Base-by-base conservation (phyloP, 2,888 invertebrate species). In the Drosophila nr. fundita region DNA sequence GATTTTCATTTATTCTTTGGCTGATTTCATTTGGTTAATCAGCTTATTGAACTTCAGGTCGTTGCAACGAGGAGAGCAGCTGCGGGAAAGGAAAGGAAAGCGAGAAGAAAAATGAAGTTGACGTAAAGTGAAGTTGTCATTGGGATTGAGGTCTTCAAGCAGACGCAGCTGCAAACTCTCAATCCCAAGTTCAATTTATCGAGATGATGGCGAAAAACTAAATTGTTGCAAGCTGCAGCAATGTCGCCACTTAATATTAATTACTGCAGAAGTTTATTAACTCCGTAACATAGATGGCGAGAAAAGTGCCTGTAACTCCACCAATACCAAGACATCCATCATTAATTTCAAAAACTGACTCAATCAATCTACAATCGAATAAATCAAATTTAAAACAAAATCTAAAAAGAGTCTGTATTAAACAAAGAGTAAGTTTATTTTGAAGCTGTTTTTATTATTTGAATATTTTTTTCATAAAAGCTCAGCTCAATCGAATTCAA, bases 41-140 rank as follows among this genome's bases (percentile, higher is more conserved):
- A 82, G 89, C 89, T 85, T 87, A 89, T 89, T 87, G 87, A 87
- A 77, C 82, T 89, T 82, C 64, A 84, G 84, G 69, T 70, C 70
- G 21, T 40, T 15, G 29, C 10, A 3, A 2, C 5, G 30, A 36
- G 30, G 15, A 49, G 45, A 45, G 63, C 21, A n/a, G 57, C 34
- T 13, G 36, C n/a, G 27, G 29, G 42, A 32, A 24, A 38, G 36
- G 36, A 50, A 52, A 57, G n/a, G 50, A 63, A 45, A 45, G 24
- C 18, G 10, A 49, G 40, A 61, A 63, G 54, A 45, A 68, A 70
- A 68, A 61, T 68, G 48, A 77, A 82, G 61, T 63, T 67, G 45
- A 65, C 65, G 61, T 71, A 62, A 54, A 74, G 42, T 67, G 63
- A 71, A 86, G 78, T 83, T 83, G 78, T 73, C 75, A 68, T 69